Evolutionary conservation across 2,797 vertebrate genomes (phyloP), one percentile per base, ranked within the genome.

Genomic region (Podargus strigoides): DNA sequence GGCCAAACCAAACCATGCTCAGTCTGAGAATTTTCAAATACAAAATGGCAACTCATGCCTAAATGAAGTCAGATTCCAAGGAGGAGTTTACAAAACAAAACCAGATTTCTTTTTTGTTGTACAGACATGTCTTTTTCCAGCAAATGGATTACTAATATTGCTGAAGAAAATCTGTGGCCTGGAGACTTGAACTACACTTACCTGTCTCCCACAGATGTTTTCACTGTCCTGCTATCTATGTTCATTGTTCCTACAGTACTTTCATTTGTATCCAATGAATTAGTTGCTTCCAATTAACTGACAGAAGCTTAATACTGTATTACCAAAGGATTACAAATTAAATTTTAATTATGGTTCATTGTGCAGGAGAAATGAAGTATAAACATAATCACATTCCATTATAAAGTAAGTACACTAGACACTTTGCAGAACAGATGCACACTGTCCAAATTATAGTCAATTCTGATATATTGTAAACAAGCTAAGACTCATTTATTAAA

Each of bases 221-320:
- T 73, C 47, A 86, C 37, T 85, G 50, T 52, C 73, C 66, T 80
- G 49, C 41, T 73, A 44, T 64, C 44, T 47, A 28, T 24, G 42
- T 39, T 59, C 22, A 77, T 55, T 74, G 34, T 73, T 90, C 41
- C 70, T 69, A 27, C 4, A 4, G 68, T 84, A 87, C 39, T 79
- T 52, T 81, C 7, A 67, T 84, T 95, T 87, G 49, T 87, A 85
- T 22, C n/a, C 96, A 94, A 95, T 86, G 39, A 96, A 96, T 95
- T 97, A 97, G 97, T 96, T 96, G 74, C 68, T 90, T 77, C 72
- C 79, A 95, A 95, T 96, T 96, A 96, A 95, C 87, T 95, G 94
- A 81, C 60, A 93, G 74, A 64, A 92, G 87, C 64, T 85, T 93
- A 91, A 81, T 87, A 79, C 22, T 91, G 82, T 87, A 95, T 93